A percentile compares a stretch with the other conserved stretches of the same genome.
These are phyloP conservation scores for Chloebia gouldiae DNA, from an alignment of 2,113 vertebrate species.

Conservation along the genomic window DNA sequence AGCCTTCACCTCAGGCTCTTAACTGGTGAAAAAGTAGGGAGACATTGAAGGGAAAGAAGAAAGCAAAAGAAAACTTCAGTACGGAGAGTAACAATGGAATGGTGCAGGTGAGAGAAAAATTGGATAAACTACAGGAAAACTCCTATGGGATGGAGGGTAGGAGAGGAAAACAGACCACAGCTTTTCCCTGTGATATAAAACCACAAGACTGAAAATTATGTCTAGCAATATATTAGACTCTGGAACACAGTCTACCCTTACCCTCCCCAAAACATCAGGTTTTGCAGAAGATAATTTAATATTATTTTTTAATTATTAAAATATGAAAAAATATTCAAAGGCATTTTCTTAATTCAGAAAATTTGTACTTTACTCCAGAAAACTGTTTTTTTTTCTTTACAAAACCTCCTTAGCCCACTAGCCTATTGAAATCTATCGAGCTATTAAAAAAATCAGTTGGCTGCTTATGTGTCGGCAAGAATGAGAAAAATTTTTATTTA, in stretches of 20 bases:
- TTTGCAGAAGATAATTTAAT: not conserved
- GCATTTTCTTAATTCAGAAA: not conserved
- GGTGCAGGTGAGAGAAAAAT: not conserved
- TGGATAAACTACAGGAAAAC: not conserved
- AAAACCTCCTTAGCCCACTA: not conserved
- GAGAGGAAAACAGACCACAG: not conserved
- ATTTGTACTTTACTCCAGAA: not conserved
- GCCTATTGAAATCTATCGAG: not conserved
- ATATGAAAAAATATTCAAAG: not conserved
- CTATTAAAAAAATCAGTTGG: not conserved
- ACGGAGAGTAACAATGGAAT: not conserved
- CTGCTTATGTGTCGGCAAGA: not conserved
- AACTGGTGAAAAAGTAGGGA: not conserved
- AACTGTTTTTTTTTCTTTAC: not conserved
- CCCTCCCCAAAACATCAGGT: not conserved
- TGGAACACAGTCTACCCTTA: not conserved
- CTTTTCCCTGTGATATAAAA: not conserved
- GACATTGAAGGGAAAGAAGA: not conserved
- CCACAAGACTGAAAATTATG: not conserved
- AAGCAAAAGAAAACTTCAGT: not conserved
- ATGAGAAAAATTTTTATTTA: not conserved
- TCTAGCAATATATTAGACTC: not conserved
- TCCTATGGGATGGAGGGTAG: not conserved
- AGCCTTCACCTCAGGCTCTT: not conserved
- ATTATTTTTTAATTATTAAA: not conserved